phyloP scores from a whole-genome alignment of 2,113 vertebrate genomes.

The Arothron firmamentum region DNA sequence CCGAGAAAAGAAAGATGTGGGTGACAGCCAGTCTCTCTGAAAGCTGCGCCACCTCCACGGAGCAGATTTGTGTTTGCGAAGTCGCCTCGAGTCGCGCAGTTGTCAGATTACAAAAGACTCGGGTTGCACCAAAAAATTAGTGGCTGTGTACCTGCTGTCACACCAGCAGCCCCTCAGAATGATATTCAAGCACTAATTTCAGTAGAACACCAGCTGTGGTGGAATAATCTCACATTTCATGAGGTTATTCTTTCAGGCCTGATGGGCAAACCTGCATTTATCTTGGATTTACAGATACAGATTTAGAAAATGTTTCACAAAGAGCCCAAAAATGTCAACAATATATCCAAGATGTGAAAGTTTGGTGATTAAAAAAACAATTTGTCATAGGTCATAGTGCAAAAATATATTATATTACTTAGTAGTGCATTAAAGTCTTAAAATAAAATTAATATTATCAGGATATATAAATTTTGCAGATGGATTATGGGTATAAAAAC shows the following conservation, averaged over 20 bases:
- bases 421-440: too few species aligned
- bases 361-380: too few species aligned
- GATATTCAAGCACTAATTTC: slow-evolving; percentile 20
- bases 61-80: slow-evolving; percentile 37
- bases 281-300: slow-evolving; percentile 1
- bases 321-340: too few species aligned
- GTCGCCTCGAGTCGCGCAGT: slow-evolving; percentile 23
- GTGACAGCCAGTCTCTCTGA: slow-evolving; percentile 10
- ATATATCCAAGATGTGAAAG: too few species aligned
- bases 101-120: slow-evolving; percentile 44
- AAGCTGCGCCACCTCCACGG: slow-evolving; percentile 33
- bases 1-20: slow-evolving; percentile 1
- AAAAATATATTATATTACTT: too few species aligned
- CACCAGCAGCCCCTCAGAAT: slow-evolving; percentile 24
- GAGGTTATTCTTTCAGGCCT: background rate
- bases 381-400: too few species aligned
- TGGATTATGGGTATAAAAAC: too few species aligned
- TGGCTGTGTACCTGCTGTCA: background rate
- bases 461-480: too few species aligned
- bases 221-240: slow-evolving; percentile 17
- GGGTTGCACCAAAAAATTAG: slow-evolving; percentile 24
- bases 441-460: too few species aligned
- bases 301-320: too few species aligned
- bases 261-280: background rate
- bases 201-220: slow-evolving; percentile 3